A percentile compares a stretch with the other conserved stretches of the same genome.
phyloP scores from a whole-genome alignment of 2,888 invertebrate genomes.

The Leptogaster cylindrica region DNA sequence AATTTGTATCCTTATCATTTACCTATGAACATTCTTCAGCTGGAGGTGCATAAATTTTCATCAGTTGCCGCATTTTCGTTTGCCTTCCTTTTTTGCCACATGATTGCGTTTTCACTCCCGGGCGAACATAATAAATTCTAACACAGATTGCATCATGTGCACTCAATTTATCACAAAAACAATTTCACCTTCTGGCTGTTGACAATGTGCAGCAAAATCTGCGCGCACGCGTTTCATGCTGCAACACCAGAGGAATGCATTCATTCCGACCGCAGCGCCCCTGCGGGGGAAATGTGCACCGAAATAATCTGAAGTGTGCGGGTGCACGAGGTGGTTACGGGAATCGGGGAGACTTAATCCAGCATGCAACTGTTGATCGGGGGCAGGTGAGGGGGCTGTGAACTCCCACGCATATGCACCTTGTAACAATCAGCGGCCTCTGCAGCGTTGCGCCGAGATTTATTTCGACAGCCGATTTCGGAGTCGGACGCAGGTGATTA shows the following conservation, averaged over 20 bases:
- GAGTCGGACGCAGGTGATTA: neutral
- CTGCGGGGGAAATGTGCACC: no score
- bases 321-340: neutral
- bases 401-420: neutral
- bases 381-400: neutral
- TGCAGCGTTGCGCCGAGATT: neutral
- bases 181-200: neutral
- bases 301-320: no score
- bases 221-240: neutral
- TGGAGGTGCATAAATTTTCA: neutral
- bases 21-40: no score
- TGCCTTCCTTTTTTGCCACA: no score
- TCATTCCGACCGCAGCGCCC: no score
- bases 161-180: neutral
- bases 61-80: constrained; percentile 1
- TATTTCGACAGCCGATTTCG: constrained; percentile 2
- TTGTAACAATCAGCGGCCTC: no score
- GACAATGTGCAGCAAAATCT: constrained; percentile 14
- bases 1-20: no score
- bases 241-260: no score
- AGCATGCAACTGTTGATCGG: neutral
- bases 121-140: neutral
- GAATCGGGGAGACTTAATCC: constrained; percentile 1
- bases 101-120: neutral
- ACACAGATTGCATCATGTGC: neutral